Conservation (phyloP, 1,140 invertebrate species). For the Lepidurus apus region DNA sequence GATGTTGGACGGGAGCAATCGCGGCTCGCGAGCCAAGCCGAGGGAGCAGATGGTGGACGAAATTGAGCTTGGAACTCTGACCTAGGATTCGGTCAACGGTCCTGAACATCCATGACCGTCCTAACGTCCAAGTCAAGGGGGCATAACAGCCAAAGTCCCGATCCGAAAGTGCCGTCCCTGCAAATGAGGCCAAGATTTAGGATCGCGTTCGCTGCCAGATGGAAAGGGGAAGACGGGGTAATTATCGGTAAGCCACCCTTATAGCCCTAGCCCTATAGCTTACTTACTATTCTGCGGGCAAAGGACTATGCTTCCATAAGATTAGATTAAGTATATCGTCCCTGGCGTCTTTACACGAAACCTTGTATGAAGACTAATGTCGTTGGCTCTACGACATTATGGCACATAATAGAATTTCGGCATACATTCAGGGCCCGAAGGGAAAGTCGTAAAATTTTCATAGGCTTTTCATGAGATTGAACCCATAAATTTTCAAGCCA, state of each 20-base stretch:
- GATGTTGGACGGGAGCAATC: background rate
- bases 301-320: background rate
- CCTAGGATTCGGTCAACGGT: background rate
- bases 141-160: background rate
- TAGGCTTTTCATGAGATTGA: background rate
- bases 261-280: background rate
- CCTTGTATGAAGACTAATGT: background rate
- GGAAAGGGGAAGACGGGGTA: background rate
- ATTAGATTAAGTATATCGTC: background rate
- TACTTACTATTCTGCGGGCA: background rate
- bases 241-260: background rate
- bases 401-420: background rate
- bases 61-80: background rate
- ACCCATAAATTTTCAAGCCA: background rate
- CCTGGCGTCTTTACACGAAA: background rate
- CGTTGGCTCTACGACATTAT: background rate
- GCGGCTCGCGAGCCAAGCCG: background rate
- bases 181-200: constrained; percentile 10
- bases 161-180: background rate
- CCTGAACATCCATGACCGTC: background rate
- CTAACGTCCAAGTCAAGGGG: background rate
- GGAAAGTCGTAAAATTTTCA: background rate
- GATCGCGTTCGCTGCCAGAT: background rate
- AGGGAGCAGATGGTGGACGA: background rate
- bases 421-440: background rate